A percentile compares a stretch with the other conserved stretches of the same genome.
Evolutionary conservation across 2,797 vertebrate genomes (phyloP).

Genomic region (Poecile montanus): DNA sequence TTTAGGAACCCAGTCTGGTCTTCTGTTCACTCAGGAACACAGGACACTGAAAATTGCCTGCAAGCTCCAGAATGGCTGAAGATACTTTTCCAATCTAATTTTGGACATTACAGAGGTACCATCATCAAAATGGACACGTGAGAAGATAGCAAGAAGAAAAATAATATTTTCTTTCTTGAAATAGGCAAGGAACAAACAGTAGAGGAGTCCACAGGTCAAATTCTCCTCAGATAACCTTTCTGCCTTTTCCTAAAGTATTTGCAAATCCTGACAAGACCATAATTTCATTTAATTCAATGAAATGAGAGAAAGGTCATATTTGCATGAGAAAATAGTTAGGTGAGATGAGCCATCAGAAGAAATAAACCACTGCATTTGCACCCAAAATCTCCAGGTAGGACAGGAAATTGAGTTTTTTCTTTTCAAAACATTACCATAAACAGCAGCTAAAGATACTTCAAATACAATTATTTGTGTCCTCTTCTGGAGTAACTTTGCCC

Average conservation of each 20-base stretch:
- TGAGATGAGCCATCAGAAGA: slow-evolving; percentile 33
- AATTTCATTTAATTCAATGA: slow-evolving; percentile 52
- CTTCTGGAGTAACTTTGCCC: neutral
- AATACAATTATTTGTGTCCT: neutral
- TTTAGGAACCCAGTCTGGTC: neutral
- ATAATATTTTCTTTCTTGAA: neutral
- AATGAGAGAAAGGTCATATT: slow-evolving; percentile 65
- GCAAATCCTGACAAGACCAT: slow-evolving; percentile 21
- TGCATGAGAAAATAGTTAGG: slow-evolving; percentile 60
- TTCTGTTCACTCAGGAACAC: neutral
- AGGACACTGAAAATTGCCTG: neutral
- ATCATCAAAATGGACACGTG: neutral
- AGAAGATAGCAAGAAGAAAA: neutral
- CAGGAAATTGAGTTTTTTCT: neutral
- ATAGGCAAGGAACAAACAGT: neutral
- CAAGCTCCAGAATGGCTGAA: neutral
- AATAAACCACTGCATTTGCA: slow-evolving; percentile 8
- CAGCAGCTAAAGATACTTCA: neutral
- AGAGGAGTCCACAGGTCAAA: neutral
- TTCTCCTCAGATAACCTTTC: neutral
- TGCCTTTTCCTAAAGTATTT: neutral
- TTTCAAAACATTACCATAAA: neutral
- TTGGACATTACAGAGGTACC: neutral
- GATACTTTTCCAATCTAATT: neutral
- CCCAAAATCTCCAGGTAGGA: neutral